Percentiles rank a stretch among this genome's conserved stretches.
These are phyloP conservation scores for Mylabris sibirica DNA, from an alignment of 2,888 invertebrate genomes.

Conservation along the genomic window DNA sequence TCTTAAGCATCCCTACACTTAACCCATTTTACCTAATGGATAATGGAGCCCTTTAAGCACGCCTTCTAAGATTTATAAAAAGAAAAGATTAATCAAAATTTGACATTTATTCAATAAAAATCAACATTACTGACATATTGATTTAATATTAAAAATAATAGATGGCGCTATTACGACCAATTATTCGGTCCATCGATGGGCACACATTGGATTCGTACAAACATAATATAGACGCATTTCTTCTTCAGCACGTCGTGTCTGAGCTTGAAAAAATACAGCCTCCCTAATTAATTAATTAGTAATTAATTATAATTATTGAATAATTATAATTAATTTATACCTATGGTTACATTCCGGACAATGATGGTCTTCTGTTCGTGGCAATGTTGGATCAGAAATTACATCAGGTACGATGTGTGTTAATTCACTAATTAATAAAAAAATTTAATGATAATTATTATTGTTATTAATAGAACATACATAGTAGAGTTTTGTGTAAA, in stretches of 20 bases:
- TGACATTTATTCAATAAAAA: neutral
- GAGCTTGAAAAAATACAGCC: slow-evolving; percentile 99
- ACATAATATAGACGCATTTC: slow-evolving; percentile 98
- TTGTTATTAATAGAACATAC: too few relatives aligned
- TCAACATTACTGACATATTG: neutral
- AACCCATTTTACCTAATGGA: too few relatives aligned
- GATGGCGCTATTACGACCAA: neutral
- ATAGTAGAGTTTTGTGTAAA: too few relatives aligned
- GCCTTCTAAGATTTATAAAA: too few relatives aligned
- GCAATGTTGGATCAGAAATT: slow-evolving; percentile 96
- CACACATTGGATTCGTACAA: slow-evolving; percentile 90
- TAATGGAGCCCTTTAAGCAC: too few relatives aligned
- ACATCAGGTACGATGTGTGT: slow-evolving; percentile 99
- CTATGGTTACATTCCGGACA: slow-evolving; percentile 95
- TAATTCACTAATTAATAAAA: slow-evolving; percentile 73
- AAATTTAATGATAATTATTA: neutral
- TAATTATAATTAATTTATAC: slow-evolving; percentile 35
- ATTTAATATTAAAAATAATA: neutral
- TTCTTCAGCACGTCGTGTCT: slow-evolving; percentile 95
- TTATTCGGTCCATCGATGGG: slow-evolving; percentile 96
- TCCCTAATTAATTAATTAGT: slow-evolving; percentile 62
- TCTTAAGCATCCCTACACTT: too few relatives aligned
- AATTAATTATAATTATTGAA: neutral
- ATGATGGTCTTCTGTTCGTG: slow-evolving; percentile 97
- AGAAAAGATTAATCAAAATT: too few relatives aligned